Evolutionary conservation across 1,140 invertebrate genomes (phyloP), one percentile per base, ranked within the genome.

Genomic region (Drosophila mayri): DNA sequence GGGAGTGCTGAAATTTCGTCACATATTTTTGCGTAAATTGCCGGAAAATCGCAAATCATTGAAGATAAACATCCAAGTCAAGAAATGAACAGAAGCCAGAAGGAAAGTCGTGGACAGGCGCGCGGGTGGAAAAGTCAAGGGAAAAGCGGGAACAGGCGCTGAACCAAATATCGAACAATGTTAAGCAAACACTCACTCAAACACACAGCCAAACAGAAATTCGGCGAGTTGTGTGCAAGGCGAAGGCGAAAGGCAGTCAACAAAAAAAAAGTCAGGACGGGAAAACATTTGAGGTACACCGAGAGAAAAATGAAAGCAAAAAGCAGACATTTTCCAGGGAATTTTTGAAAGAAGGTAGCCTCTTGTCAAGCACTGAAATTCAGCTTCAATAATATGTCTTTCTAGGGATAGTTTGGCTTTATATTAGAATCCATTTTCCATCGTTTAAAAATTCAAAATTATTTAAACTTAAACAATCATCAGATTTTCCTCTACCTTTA

Each of bases 21-120:
- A 90, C 85, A 90, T 90, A 90, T 90, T 90, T 90, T 90, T 90
- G 85, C 81, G 85, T 90, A 90, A 90, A 90, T 90, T 90, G 85
- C 85, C 85, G 85, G 85, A 90, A 90, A 90, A 90, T 90, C 85
- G 85, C 85, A 90, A 88, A 88, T 88, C 84, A 90, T 90, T 81
- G 85, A 67, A 90, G 85, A 90, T 90, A 90, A 90, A 90, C 85
- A 90, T 90, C 85, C 74, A 71, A 90, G 85, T 90, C 84, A 88
- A 90, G 77, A 81, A 90, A 90, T 81, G 84, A 84, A 88, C 81
- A 90, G 85, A 90, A 84, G 80, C 76, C 60, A 73, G 43, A 67
- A 47, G 35, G 44, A 47, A 22, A 14, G 14, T 4, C 12, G 35
- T 16, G 49, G 54, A 44, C 30, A 60, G 60, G 67, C 25, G 25